A percentile compares a stretch with the other conserved stretches of the same genome.
Conservation (phyloP, 2,888 invertebrate species). For the Drosophila macrothrix region DNA sequence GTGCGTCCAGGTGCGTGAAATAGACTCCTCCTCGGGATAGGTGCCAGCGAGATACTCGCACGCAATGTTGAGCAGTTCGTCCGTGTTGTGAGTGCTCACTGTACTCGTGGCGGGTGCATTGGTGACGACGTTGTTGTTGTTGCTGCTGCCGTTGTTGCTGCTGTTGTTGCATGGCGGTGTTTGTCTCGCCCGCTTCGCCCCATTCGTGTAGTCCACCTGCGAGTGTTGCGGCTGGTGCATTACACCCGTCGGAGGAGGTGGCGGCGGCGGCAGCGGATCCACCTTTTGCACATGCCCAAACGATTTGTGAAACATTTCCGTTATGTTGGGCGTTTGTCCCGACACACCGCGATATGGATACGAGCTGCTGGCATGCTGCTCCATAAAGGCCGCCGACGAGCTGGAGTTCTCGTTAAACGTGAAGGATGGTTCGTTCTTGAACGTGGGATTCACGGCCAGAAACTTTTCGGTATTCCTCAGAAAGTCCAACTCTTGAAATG, state of each 20-base stretch:
- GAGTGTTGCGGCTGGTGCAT: slow-evolving; percentile 36
- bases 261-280: slow-evolving; percentile 62
- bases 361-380: slow-evolving; percentile 50
- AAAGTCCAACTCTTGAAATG: slow-evolving; percentile 82
- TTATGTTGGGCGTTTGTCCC: slow-evolving; percentile 75
- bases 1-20: slow-evolving; percentile 83
- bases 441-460: slow-evolving; percentile 77
- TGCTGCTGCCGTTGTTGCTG: slow-evolving; percentile 6
- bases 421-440: slow-evolving; percentile 67
- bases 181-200: slow-evolving; percentile 52
- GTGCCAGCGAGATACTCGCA: slow-evolving; percentile 81
- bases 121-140: slow-evolving; percentile 4
- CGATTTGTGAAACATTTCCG: slow-evolving; percentile 83
- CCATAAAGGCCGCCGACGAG: slow-evolving; percentile 70
- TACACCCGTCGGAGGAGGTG: slow-evolving; percentile 33
- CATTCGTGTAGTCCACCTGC: slow-evolving; percentile 47
- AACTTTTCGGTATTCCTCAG: slow-evolving; percentile 82
- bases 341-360: slow-evolving; percentile 52
- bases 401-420: slow-evolving; percentile 75
- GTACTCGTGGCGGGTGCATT: slow-evolving; percentile 30
- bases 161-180: slow-evolving; percentile 48
- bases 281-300: slow-evolving; percentile 74
- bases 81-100: slow-evolving; percentile 64
- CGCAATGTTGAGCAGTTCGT: slow-evolving; percentile 80
- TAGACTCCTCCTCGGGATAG: slow-evolving; percentile 82